Conservation (phyloP, 2,113 vertebrate genomes). For the Brachypodius melanocephalos region DNA sequence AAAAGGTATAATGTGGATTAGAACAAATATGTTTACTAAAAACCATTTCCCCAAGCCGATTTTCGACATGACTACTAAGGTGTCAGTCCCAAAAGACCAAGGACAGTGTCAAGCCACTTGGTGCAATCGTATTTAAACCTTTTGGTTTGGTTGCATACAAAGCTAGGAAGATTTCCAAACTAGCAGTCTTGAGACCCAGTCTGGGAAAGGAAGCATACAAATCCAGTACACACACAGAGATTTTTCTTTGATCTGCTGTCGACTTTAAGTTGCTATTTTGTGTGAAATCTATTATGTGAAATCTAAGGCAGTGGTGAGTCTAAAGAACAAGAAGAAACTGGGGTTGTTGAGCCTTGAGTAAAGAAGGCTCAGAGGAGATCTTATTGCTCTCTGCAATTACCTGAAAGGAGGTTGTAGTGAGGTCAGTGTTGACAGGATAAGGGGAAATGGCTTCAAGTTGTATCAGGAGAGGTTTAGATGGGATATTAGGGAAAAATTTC, state of each 20-base stretch:
- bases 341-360: neutral
- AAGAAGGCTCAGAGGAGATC: neutral
- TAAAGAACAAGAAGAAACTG: neutral
- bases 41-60: neutral
- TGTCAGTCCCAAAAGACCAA: neutral
- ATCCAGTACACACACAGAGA: neutral
- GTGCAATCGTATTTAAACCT: neutral
- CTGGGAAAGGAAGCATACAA: neutral
- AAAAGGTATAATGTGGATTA: neutral
- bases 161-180: neutral
- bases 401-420: neutral
- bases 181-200: neutral
- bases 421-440: neutral
- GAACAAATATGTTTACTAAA: neutral
- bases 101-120: neutral
- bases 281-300: neutral
- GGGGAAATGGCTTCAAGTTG: neutral
- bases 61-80: neutral
- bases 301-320: neutral
- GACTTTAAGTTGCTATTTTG: neutral
- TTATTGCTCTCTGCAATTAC: neutral
- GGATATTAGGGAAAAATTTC: neutral
- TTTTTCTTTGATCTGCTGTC: neutral
- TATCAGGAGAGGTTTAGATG: neutral
- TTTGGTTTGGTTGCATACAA: neutral